Conservation (phyloP, 1,140 invertebrate species). For the Neoseiulus cucumeris region DNA sequence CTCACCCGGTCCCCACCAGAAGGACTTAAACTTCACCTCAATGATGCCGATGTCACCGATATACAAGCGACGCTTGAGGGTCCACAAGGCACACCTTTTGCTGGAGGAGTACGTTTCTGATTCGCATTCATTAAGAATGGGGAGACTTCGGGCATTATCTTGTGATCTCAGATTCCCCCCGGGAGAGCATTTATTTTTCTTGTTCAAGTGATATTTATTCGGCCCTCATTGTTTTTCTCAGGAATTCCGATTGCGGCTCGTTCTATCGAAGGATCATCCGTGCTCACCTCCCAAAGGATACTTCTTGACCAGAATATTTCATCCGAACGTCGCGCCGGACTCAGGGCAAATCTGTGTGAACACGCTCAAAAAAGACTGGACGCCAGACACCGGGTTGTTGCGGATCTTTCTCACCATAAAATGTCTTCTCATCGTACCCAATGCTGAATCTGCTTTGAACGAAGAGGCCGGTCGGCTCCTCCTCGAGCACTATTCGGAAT, state of each 20-base stretch:
- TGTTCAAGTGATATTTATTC: too few relatives aligned
- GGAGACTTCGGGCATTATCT: not conserved
- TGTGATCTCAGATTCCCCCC: not conserved
- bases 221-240: not conserved
- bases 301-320: slow-evolving; percentile 91
- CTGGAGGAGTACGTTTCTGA: slow-evolving; percentile 37
- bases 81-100: slow-evolving; percentile 70
- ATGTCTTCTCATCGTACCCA: slow-evolving; percentile 77
- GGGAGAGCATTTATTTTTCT: not conserved
- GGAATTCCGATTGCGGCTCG: slow-evolving; percentile 62
- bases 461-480: slow-evolving; percentile 79
- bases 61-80: slow-evolving; percentile 76
- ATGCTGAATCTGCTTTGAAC: slow-evolving; percentile 80
- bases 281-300: slow-evolving; percentile 76
- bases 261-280: slow-evolving; percentile 80
- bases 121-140: not conserved
- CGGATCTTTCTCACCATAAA: slow-evolving; percentile 51
- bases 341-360: slow-evolving; percentile 95
- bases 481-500: slow-evolving; percentile 74
- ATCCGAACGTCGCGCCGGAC: slow-evolving; percentile 70
- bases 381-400: slow-evolving; percentile 14
- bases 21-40: slow-evolving; percentile 58
- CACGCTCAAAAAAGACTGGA: slow-evolving; percentile 54
- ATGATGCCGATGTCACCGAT: slow-evolving; percentile 75
- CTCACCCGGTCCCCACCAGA: slow-evolving; percentile 55